Evolutionary conservation across 2,888 invertebrate species (phyloP), one percentile per base, ranked within the genome.

Genomic region (Mesorhabditis spiculigera): DNA sequence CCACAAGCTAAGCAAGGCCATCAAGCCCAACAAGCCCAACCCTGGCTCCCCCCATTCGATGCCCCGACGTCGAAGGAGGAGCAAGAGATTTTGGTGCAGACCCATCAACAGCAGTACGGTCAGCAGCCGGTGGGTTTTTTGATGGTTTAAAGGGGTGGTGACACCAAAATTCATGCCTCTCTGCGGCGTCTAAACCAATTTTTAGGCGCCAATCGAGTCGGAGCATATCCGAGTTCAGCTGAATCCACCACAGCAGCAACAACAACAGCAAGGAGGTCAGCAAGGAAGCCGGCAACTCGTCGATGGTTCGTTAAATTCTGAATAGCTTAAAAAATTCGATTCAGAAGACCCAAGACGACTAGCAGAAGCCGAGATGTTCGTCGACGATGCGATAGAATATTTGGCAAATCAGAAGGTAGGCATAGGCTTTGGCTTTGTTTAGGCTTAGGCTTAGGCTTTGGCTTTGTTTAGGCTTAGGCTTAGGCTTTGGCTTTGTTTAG

Each of bases 361-460:
- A 43, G 82, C 76, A 2, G 75, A 77, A 41, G 82, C 82, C 5
- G 82, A 82, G 50, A 68, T 82, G 16, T 81, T 77, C 64, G 74
- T 82, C 0, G 79, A 82, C 63, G 82, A 82, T 65, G 81, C 82
- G 5, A 63, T 81, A 28, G 82, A 82, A 61, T 82, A 82, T 69
- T 69, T 81, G 13, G 73, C 70, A 45, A 65, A 75, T 28, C 76
- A 76, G 43, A 67, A 73, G 50, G 73, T 71, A 13, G 4, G 45
- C 16, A 5, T 62, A 3, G 41, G 28, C 10, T 28, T 28, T 28
- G 28, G 3, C 28, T 28, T 28, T 28, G 28, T 3, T 28, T 28
- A 28, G 28, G 28, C 28, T 28, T 28, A 28, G 28, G 28, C 28
- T 28, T 28, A 28, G 28, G 28, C 28, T 28, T 28, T 1, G 28